Base-by-base conservation (phyloP, 2,797 vertebrate species). In the Heliangelus exortis region DNA sequence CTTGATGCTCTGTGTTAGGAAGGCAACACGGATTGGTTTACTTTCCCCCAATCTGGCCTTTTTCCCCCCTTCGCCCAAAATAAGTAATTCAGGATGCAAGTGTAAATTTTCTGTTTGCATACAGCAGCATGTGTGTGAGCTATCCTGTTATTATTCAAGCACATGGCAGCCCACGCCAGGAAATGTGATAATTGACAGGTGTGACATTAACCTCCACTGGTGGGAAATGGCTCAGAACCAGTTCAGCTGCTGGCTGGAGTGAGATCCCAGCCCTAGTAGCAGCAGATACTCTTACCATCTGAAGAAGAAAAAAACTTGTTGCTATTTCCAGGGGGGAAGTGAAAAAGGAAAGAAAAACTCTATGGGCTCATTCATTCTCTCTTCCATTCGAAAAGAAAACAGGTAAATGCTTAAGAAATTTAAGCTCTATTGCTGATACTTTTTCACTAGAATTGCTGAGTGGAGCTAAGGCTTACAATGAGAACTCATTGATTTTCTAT, bases 201-300 rank as follows among this genome's bases (percentile, higher is more conserved):
- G 74, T 89, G 86, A 80, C 84, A 58, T 53, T 65, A 82, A 83
- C 71, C 65, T 85, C 33, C 47, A 16, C 15, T 57, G 54, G 84
- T 80, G 54, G 63, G 75, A 84, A 84, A 53, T 51, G 65, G 72
- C 81, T 68, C 67, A 90, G 59, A 76, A 95, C 45, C 80, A 54
- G 65, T 83, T 95, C 75, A 74, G 47, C 68, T 72, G 61, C 63
- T 80, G 77, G 67, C 33, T 87, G 57, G 63, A 59, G 57, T 31
- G 33, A 82, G 67, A 71, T 63, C 45, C 36, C 34, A 59, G 25
- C 17, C 7, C 50, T 47, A 5, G 15, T 36, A 91, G 25, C 31
- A 19, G 16, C 48, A 74, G 16, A 12, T 55, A 10, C 23, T 47
- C 3, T 58, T 81, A 54, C 19, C 28, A 7, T 10, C 31, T 34